Conservation (phyloP, 2,888 invertebrate species). For the Melinaea marsaeus region DNA sequence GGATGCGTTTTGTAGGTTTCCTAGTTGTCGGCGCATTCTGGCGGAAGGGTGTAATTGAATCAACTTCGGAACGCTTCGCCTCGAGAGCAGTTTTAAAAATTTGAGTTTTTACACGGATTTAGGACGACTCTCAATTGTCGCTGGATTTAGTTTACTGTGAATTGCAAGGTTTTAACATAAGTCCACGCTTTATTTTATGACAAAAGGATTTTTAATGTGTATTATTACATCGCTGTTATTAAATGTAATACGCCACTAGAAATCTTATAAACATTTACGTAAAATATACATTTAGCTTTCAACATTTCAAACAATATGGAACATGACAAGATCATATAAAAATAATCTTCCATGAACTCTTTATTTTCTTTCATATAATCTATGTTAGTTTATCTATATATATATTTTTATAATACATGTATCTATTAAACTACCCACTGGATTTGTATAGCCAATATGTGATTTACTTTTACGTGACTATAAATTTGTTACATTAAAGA, state of each 20-base stretch:
- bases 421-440: too few species aligned
- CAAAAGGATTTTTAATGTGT: neutral
- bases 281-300: too few species aligned
- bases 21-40: conserved; percentile 23
- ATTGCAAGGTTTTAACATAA: conserved; percentile 1
- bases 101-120: conserved; percentile 6
- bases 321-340: too few species aligned
- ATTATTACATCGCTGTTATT: neutral
- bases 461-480: too few species aligned
- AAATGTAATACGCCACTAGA: neutral
- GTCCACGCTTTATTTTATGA: neutral
- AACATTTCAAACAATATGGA: too few species aligned
- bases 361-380: too few species aligned
- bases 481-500: too few species aligned
- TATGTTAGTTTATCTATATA: too few species aligned
- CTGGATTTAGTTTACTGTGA: conserved; percentile 7
- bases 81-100: conserved; percentile 12
- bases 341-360: too few species aligned
- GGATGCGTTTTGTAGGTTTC: conserved; percentile 20
- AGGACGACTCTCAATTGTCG: conserved; percentile 8
- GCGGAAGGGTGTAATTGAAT: conserved; percentile 33
- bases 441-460: too few species aligned
- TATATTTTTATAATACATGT: too few species aligned
- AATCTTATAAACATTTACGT: too few species aligned
- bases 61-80: conserved; percentile 16